phyloP scores from a whole-genome alignment of 2,797 vertebrate genomes.

The Cossypha caffra region DNA sequence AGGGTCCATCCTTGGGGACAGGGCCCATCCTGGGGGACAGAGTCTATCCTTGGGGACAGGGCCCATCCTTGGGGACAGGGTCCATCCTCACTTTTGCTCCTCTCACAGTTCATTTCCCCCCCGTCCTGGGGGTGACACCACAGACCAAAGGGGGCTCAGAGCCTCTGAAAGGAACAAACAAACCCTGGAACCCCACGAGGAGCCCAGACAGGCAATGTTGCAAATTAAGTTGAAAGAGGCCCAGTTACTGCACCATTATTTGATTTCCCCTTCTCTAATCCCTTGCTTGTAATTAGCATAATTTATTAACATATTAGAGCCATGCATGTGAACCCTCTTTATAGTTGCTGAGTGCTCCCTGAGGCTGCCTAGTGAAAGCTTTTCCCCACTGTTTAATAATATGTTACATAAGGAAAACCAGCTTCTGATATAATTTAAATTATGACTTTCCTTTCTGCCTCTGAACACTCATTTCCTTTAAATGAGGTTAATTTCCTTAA shows the following conservation, averaged over 20 bases:
- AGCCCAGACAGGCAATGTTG: conserved; percentile 40
- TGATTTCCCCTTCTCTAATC: conserved; percentile 70
- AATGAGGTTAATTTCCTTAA: conserved; percentile 65
- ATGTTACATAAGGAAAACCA: conserved; percentile 52
- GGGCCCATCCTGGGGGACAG: too few species aligned
- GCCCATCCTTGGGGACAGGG: too few species aligned
- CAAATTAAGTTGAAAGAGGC: conserved; percentile 71
- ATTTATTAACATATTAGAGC: conserved; percentile 58
- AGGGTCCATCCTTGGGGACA: too few species aligned
- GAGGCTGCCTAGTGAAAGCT: conserved; percentile 41
- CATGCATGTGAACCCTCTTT: conserved; percentile 41
- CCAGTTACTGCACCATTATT: conserved; percentile 64
- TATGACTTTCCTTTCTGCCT: conserved; percentile 69
- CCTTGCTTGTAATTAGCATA: conserved; percentile 62
- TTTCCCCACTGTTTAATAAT: conserved; percentile 59
- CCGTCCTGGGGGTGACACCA: neutral
- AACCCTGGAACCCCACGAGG: conserved; percentile 28
- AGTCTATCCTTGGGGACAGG: too few species aligned
- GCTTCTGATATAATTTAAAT: conserved; percentile 75
- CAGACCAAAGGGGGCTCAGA: neutral
- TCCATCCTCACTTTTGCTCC: neutral
- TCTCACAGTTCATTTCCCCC: neutral
- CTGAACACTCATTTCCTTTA: conserved; percentile 64
- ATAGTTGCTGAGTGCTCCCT: conserved; percentile 59
- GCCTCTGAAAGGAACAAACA: conserved; percentile 52